phyloP scores from a whole-genome alignment of 1,140 invertebrate species.

The Tribolium madens region DNA sequence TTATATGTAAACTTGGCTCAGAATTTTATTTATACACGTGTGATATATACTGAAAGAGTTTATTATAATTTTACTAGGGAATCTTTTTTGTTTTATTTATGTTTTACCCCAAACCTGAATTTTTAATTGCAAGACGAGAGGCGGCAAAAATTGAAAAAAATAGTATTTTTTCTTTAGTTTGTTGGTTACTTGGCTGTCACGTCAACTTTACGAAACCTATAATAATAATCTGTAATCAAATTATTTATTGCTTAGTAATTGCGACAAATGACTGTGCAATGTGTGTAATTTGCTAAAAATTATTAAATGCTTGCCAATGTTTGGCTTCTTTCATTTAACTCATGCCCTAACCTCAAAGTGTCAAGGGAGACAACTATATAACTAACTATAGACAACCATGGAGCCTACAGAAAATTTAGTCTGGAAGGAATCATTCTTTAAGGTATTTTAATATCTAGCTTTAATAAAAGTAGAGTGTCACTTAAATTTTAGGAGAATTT shows the following conservation, averaged over 20 bases:
- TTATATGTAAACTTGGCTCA: constrained; percentile 77
- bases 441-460: constrained; percentile 5
- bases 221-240: too few relatives aligned
- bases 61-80: background rate
- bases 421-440: constrained; percentile 52
- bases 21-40: background rate
- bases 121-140: background rate
- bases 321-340: background rate
- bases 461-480: too few relatives aligned
- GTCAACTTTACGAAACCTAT: too few relatives aligned
- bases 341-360: constrained; percentile 6
- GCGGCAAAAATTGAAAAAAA: background rate
- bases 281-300: too few relatives aligned
- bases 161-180: too few relatives aligned
- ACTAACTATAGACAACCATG: too few relatives aligned
- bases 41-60: background rate
- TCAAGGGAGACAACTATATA: too few relatives aligned
- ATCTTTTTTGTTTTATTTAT: background rate
- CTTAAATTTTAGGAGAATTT: constrained; percentile 56
- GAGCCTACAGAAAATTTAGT: constrained; percentile 24
- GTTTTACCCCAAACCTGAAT: background rate
- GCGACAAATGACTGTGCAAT: too few relatives aligned
- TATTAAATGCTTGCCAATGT: too few relatives aligned
- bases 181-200: too few relatives aligned
- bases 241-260: too few relatives aligned